These are phyloP conservation scores for Scaptomyza flava DNA, from an alignment of 2,888 invertebrate genomes.

Conservation along the genomic window DNA sequence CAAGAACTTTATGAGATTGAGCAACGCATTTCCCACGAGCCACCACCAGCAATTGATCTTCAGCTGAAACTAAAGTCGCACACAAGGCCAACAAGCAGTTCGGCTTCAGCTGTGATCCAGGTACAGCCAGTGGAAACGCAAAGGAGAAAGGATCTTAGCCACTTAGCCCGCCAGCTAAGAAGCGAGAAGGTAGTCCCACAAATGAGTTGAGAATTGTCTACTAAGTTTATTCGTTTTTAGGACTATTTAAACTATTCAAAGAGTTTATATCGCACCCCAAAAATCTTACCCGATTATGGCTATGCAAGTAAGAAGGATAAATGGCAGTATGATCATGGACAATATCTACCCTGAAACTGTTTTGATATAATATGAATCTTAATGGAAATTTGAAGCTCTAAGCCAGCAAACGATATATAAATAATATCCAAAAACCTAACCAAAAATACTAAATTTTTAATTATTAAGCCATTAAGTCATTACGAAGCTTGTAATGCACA, in stretches of 20 bases:
- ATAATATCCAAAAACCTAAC: conserved; percentile 35
- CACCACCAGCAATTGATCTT: conserved; percentile 81
- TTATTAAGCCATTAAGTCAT: neutral
- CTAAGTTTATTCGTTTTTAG: conserved; percentile 39
- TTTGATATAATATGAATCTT: conserved; percentile 27
- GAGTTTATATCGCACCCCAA: conserved; percentile 66
- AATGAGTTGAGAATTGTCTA: neutral
- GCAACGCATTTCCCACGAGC: conserved; percentile 78
- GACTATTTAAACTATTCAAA: conserved; percentile 70
- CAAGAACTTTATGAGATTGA: conserved; percentile 83
- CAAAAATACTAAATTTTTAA: conserved; percentile 10
- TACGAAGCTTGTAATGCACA: conserved; percentile 9
- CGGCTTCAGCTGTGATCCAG: conserved; percentile 47
- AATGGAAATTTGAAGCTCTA: too few relatives aligned
- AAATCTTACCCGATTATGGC: conserved; percentile 63
- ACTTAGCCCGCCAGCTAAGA: conserved; percentile 31
- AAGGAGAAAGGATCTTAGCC: conserved; percentile 10
- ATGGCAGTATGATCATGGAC: conserved; percentile 70
- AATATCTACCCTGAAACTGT: conserved; percentile 73
- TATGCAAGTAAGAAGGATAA: conserved; percentile 46
- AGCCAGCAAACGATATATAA: neutral
- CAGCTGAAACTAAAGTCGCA: conserved; percentile 68
- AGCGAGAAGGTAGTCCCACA: conserved; percentile 44
- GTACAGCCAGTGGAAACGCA: conserved; percentile 52
- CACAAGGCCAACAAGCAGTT: conserved; percentile 14